Conservation (phyloP, 2,888 invertebrate genomes). For the Pristionchus japonicus region DNA sequence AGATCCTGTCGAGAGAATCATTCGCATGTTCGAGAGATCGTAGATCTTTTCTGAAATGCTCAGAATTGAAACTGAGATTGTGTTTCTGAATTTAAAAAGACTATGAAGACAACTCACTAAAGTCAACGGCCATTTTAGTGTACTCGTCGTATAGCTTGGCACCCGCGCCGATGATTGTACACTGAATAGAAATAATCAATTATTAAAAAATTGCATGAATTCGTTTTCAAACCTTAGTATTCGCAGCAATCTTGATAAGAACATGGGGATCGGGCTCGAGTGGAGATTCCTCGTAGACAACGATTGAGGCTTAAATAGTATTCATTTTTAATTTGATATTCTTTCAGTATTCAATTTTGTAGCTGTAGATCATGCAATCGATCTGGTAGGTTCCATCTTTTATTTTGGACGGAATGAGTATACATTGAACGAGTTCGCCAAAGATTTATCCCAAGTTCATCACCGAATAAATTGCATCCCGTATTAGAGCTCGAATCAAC, state of each 20-base stretch:
- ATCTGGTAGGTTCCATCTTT: too few species aligned
- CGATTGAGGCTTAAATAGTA: slow-evolving; percentile 71
- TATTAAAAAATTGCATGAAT: background rate
- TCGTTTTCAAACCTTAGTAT: slow-evolving; percentile 69
- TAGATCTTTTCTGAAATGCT: slow-evolving; percentile 76
- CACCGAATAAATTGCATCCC: background rate
- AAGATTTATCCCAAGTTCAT: too few species aligned
- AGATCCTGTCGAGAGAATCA: slow-evolving; percentile 76
- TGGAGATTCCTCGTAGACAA: slow-evolving; percentile 80
- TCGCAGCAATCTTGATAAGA: slow-evolving; percentile 77
- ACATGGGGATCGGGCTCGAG: slow-evolving; percentile 77
- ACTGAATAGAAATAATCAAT: background rate
- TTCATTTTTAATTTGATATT: background rate
- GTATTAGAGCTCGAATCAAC: background rate
- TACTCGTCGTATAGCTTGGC: slow-evolving; percentile 79
- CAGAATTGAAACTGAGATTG: too few species aligned
- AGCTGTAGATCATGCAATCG: too few species aligned
- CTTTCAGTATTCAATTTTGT: background rate
- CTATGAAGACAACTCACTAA: too few species aligned
- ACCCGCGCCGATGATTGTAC: slow-evolving; percentile 79
- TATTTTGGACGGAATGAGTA: too few species aligned
- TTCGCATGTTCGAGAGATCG: slow-evolving; percentile 77
- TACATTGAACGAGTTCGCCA: too few species aligned
- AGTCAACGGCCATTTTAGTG: slow-evolving; percentile 75
- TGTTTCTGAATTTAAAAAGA: too few species aligned